Conservation (phyloP, 2,113 vertebrate genomes). For the Collichthys lucidus region DNA sequence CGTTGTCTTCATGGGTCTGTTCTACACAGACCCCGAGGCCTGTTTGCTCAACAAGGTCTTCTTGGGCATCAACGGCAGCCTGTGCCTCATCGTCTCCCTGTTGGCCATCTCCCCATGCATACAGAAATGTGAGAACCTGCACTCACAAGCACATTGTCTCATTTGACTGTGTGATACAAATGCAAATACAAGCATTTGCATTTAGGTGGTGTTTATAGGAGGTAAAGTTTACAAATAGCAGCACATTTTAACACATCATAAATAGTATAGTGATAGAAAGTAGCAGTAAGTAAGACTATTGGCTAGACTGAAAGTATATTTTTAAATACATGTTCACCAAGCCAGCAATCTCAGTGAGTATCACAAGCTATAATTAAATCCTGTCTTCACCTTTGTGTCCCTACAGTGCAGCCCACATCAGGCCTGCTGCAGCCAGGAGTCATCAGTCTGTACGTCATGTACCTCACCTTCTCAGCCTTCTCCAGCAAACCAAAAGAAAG, state of each 20-base stretch:
- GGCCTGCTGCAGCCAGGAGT: constrained; percentile 94
- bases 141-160: constrained; percentile 10
- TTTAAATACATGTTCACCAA: not conserved
- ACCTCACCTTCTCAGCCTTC: constrained; percentile 96
- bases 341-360: not conserved
- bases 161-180: constrained; percentile 7
- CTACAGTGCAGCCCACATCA: constrained; percentile 91
- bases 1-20: constrained; percentile 89
- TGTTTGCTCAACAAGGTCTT: constrained; percentile 94
- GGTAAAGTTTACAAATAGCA: not conserved
- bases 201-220: not conserved
- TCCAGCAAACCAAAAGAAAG: constrained; percentile 94
- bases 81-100: constrained; percentile 91
- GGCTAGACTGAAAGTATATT: not conserved
- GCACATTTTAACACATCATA: not conserved
- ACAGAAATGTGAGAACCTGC: constrained; percentile 88
- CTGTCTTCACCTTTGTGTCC: constrained; percentile 32
- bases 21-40: constrained; percentile 89
- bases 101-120: constrained; percentile 94
- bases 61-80: constrained; percentile 89
- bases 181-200: constrained; percentile 3
- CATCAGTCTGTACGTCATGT: constrained; percentile 98
- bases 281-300: not conserved
- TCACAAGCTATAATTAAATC: not conserved
- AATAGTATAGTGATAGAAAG: not conserved